Evolutionary conservation across 2,113 vertebrate genomes (phyloP).

Genomic region (Sterrhoptilus dennistouni): DNA sequence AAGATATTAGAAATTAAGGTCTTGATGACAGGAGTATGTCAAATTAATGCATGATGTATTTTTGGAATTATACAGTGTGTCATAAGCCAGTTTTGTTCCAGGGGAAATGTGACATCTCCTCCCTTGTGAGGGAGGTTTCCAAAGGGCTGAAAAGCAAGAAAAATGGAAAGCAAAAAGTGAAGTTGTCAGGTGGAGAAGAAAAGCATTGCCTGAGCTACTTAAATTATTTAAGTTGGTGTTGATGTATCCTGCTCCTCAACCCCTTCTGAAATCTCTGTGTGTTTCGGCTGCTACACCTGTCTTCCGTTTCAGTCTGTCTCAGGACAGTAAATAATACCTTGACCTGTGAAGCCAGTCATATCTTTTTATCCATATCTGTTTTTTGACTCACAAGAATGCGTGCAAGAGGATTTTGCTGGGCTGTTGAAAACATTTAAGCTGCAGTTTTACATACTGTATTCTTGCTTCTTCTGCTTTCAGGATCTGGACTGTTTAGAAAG

Average conservation of each 20-base stretch:
- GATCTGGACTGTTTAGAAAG: not conserved
- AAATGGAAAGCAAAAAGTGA: conserved; percentile 16
- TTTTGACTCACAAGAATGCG: not conserved
- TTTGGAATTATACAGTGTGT: conserved; percentile 19
- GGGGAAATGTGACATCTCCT: conserved; percentile 30
- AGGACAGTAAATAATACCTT: not conserved
- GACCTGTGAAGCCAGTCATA: not conserved
- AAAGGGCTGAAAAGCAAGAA: conserved; percentile 22
- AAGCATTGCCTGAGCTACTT: not conserved
- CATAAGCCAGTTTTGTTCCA: conserved; percentile 50
- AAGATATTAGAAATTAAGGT: conserved; percentile 17
- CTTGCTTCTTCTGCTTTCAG: not conserved
- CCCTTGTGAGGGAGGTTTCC: conserved; percentile 1
- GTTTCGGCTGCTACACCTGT: not conserved
- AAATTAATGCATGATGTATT: conserved; percentile 38
- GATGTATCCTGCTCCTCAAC: not conserved
- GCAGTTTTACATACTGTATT: not conserved
- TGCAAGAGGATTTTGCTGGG: not conserved
- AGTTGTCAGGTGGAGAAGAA: conserved; percentile 18
- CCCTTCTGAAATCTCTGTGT: not conserved
- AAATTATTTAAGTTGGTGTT: not conserved
- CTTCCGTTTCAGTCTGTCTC: not conserved
- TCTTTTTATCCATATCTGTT: not conserved
- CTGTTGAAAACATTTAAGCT: conserved; percentile 10
- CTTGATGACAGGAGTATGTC: conserved; percentile 19